Evolutionary conservation across 2,113 vertebrate genomes (phyloP).

Genomic region (Pluvianellus socialis): DNA sequence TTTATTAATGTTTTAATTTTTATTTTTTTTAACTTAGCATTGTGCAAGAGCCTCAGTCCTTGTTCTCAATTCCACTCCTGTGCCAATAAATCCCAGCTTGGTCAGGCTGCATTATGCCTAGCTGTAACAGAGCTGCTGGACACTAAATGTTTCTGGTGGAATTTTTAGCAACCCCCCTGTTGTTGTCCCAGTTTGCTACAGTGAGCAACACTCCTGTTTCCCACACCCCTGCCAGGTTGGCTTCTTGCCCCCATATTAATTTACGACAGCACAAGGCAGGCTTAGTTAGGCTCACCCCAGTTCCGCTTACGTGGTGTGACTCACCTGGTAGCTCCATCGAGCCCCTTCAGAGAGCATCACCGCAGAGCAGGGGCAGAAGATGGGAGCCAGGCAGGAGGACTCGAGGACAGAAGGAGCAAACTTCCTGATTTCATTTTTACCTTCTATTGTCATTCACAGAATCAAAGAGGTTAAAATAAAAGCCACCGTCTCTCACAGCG

Average conservation of each 20-base stretch:
- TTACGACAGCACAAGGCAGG: neutral
- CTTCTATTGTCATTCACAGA: rapidly evolving
- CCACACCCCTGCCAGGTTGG: neutral
- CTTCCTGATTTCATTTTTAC: neutral
- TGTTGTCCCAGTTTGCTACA: neutral
- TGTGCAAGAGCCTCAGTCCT: neutral
- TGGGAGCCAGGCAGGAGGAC: rapidly evolving
- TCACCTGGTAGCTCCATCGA: neutral
- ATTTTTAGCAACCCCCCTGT: neutral
- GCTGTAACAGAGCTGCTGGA: rapidly evolving
- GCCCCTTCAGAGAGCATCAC: neutral
- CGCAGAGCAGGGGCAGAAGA: neutral
- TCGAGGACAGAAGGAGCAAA: neutral
- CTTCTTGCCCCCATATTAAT: neutral
- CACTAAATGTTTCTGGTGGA: neutral
- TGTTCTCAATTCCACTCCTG: neutral
- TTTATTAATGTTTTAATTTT: neutral
- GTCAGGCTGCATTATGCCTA: rapidly evolving
- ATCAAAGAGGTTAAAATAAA: neutral
- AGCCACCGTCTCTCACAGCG: neutral
- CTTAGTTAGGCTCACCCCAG: neutral
- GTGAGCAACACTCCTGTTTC: neutral
- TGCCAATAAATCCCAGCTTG: neutral
- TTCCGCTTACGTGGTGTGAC: neutral
- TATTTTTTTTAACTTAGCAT: neutral